Conservation (phyloP, 2,888 invertebrate genomes). For the Neoscelio sp. region DNA sequence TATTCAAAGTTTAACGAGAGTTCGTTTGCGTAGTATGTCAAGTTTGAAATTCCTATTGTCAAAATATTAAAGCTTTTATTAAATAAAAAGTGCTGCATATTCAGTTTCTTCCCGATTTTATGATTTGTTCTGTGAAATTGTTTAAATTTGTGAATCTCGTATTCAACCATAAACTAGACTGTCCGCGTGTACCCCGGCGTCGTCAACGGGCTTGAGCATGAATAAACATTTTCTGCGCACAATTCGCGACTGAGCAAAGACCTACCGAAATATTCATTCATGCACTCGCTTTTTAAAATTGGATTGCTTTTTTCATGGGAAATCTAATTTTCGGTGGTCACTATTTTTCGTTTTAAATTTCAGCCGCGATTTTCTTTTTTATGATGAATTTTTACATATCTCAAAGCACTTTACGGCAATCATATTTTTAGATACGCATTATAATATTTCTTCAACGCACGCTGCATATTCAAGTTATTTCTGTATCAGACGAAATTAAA, state of each 20-base stretch:
- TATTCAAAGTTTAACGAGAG: slow-evolving; percentile 13
- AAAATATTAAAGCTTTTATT: slow-evolving; percentile 56
- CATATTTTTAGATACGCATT: slow-evolving; percentile 29
- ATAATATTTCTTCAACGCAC: slow-evolving; percentile 33
- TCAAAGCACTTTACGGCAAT: slow-evolving; percentile 49
- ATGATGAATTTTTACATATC: slow-evolving; percentile 46
- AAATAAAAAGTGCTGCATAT: slow-evolving; percentile 64
- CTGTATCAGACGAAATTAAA: slow-evolving; percentile 29
- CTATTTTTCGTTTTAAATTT: slow-evolving; percentile 65
- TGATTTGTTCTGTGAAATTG: slow-evolving; percentile 63
- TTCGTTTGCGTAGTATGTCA: slow-evolving; percentile 35
- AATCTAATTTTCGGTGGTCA: slow-evolving; percentile 66
- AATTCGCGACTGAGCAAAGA: slow-evolving; percentile 67
- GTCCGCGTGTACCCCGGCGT: slow-evolving; percentile 60
- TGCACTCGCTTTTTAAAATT: slow-evolving; percentile 66
- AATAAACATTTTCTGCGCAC: slow-evolving; percentile 67
- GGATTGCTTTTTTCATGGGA: slow-evolving; percentile 65
- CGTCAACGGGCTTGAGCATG: slow-evolving; percentile 63
- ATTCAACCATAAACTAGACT: slow-evolving; percentile 67
- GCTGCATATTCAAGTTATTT: slow-evolving; percentile 18
- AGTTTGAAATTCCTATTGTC: slow-evolving; percentile 40
- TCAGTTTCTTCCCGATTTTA: slow-evolving; percentile 63
- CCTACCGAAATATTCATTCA: slow-evolving; percentile 67
- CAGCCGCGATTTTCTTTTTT: slow-evolving; percentile 19
- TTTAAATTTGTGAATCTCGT: slow-evolving; percentile 67